Percentiles rank a stretch among this genome's conserved stretches.
These are phyloP conservation scores for Tarsius wallacei DNA, from an alignment of 2,797 vertebrate species.

Conservation along the genomic window DNA sequence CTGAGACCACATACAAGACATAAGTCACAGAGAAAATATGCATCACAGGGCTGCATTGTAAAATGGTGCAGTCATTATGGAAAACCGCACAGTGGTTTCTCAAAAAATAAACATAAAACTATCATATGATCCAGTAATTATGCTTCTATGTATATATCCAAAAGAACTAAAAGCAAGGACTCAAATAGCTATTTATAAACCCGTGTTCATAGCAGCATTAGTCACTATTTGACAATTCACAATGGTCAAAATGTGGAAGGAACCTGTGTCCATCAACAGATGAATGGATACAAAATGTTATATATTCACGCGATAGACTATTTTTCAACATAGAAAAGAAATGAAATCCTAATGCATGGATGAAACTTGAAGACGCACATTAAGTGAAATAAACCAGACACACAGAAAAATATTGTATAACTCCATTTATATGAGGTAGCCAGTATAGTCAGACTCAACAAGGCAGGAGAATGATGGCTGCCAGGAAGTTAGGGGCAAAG, in stretches of 20 bases:
- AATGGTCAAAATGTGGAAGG: background rate
- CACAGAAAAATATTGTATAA: background rate
- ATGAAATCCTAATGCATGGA: background rate
- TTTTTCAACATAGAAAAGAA: background rate
- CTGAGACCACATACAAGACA: background rate
- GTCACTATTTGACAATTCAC: background rate
- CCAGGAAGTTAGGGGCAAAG: rapidly evolving
- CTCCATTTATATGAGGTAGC: background rate
- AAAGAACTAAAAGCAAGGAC: background rate
- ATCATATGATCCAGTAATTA: background rate
- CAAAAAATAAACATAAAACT: background rate
- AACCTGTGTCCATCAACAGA: background rate
- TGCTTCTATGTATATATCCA: background rate
- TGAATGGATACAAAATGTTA: background rate
- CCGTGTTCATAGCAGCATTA: background rate
- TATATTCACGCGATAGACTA: background rate
- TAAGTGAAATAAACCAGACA: constrained; percentile 8
- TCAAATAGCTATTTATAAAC: background rate
- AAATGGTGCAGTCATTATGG: background rate
- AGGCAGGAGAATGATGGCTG: background rate
- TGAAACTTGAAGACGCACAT: background rate
- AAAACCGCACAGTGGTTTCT: background rate
- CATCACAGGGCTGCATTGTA: background rate
- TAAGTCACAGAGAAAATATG: background rate
- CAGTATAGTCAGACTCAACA: background rate